Percentiles rank a stretch among this genome's conserved stretches.
Conservation (phyloP, 2,113 vertebrate species). For the Grus americana region DNA sequence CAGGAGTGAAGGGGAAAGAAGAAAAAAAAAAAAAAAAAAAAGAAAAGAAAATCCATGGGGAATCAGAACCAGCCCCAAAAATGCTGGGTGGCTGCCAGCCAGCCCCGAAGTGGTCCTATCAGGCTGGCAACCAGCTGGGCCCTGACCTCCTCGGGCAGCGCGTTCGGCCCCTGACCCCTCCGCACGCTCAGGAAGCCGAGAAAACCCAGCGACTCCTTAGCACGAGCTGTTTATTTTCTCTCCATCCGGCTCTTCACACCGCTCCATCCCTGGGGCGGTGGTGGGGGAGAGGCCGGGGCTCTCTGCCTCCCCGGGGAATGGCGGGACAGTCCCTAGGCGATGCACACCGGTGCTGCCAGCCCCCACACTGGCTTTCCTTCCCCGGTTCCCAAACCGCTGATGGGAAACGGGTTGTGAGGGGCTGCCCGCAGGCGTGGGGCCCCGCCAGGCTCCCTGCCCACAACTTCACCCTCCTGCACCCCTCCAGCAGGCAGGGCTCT, state of each 20-base stretch:
- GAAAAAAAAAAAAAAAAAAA: no score
- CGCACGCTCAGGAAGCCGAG: neutral
- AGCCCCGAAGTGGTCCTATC: rapidly evolving
- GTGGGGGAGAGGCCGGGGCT: neutral
- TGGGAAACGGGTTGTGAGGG: neutral
- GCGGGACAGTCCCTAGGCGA: neutral
- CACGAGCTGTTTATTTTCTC: neutral
- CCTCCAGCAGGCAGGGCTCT: neutral
- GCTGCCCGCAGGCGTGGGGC: neutral
- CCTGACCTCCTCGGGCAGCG: neutral
- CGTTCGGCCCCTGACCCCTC: neutral
- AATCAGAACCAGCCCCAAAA: neutral
- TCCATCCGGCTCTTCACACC: neutral
- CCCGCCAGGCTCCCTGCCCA: neutral
- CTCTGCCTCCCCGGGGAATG: neutral
- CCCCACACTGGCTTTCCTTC: neutral
- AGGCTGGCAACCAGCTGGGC: neutral
- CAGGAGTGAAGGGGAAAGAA: neutral
- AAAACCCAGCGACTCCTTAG: neutral
- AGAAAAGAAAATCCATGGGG: neutral
- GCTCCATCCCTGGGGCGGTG: rapidly evolving
- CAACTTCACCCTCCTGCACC: neutral
- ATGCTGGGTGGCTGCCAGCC: neutral
- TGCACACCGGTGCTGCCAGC: neutral
- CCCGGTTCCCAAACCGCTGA: neutral